Conservation (phyloP, 2,888 invertebrate genomes). For the Folsomia candida region DNA sequence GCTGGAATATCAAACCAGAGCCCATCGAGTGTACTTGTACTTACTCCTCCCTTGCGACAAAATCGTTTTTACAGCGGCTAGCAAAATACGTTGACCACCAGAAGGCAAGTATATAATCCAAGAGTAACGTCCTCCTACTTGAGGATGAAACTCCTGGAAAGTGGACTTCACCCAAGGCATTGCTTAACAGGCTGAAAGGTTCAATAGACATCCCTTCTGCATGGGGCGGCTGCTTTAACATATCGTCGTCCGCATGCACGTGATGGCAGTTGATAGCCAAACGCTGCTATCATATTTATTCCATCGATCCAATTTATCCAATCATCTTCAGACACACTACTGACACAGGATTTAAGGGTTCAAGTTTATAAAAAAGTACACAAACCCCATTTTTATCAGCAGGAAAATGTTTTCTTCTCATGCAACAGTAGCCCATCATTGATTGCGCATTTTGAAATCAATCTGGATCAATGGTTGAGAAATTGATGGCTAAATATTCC, state of each 20-base stretch:
- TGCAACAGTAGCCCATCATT: background rate
- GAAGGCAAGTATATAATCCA: background rate
- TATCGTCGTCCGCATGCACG: no score
- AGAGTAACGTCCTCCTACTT: background rate
- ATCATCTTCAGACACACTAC: background rate
- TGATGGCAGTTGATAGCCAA: no score
- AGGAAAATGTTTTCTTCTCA: background rate
- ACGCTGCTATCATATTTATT: background rate
- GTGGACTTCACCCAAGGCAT: background rate
- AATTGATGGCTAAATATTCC: no score
- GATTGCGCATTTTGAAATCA: background rate
- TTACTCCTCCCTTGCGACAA: background rate
- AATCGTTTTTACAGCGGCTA: background rate
- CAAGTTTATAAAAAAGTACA: background rate
- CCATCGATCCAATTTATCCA: background rate
- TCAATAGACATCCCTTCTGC: background rate
- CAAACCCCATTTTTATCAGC: no score
- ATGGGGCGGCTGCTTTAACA: no score
- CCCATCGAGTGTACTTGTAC: background rate
- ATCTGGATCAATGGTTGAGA: no score
- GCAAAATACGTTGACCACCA: background rate
- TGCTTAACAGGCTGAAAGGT: background rate
- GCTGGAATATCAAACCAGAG: background rate
- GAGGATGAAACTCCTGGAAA: background rate
- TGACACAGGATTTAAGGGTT: background rate